These are phyloP conservation scores for Manis pentadactyla DNA, from an alignment of 2,797 vertebrate genomes.

Conservation along the genomic window DNA sequence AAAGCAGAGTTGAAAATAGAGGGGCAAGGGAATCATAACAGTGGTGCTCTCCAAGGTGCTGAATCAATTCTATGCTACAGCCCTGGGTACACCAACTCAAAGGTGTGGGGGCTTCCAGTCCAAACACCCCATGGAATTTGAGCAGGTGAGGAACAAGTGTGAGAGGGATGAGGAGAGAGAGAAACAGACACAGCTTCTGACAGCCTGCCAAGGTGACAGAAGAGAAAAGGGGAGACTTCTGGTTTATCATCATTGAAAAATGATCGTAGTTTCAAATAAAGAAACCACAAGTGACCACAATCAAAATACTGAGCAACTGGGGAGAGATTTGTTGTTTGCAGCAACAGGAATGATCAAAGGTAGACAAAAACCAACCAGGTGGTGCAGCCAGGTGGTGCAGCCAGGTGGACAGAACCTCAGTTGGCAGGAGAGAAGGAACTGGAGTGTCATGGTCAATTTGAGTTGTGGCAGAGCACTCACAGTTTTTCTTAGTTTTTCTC, in stretches of 20 bases:
- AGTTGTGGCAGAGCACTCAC: background rate
- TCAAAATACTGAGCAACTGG: background rate
- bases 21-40: rapidly evolving
- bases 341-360: background rate
- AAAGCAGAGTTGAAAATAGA: background rate
- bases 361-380: background rate
- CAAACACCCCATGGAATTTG: background rate
- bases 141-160: background rate
- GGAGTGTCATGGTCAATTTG: background rate
- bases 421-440: background rate
- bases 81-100: rapidly evolving
- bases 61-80: background rate
- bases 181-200: conserved; percentile 12
- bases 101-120: background rate
- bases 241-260: conserved; percentile 46
- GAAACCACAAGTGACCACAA: background rate
- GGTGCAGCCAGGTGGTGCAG: background rate
- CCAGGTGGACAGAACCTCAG: conserved; percentile 20
- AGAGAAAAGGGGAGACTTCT: background rate
- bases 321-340: background rate
- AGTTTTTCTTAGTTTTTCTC: conserved; percentile 22
- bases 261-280: background rate
- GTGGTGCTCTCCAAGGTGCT: conserved; percentile 74
- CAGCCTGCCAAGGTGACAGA: background rate
- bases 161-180: background rate